These are phyloP conservation scores for Cyanocitta stelleri DNA, from an alignment of 2,113 vertebrate species.

Conservation along the genomic window DNA sequence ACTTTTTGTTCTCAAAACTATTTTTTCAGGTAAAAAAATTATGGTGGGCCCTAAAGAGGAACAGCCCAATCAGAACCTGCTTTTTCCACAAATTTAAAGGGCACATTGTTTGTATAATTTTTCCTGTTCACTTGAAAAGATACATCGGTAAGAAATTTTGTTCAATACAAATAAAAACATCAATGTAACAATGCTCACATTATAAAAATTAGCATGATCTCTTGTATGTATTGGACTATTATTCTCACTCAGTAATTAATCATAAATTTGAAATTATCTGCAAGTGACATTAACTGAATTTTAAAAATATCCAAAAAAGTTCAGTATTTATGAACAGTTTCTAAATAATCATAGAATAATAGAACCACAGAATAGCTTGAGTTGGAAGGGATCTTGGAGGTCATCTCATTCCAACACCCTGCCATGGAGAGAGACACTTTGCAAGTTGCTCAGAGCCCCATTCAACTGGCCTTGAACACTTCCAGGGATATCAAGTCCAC, in stretches of 20 bases:
- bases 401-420: neutral
- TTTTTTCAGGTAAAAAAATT: neutral
- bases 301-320: fast-evolving
- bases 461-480: neutral
- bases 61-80: neutral
- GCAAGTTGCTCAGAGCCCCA: neutral
- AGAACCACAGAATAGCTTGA: neutral
- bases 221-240: neutral
- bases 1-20: neutral
- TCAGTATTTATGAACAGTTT: neutral
- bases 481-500: neutral
- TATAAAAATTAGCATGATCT: neutral
- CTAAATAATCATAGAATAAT: neutral
- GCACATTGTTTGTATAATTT: neutral
- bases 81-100: neutral
- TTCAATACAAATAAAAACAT: neutral
- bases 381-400: neutral
- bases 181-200: neutral
- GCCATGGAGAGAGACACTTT: neutral
- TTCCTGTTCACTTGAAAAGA: neutral
- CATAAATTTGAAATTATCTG: neutral
- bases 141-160: neutral
- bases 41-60: neutral
- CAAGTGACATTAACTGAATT: neutral
- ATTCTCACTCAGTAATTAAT: neutral